Conservation (phyloP, 2,113 vertebrate genomes). For the Ramphastos sulfuratus region DNA sequence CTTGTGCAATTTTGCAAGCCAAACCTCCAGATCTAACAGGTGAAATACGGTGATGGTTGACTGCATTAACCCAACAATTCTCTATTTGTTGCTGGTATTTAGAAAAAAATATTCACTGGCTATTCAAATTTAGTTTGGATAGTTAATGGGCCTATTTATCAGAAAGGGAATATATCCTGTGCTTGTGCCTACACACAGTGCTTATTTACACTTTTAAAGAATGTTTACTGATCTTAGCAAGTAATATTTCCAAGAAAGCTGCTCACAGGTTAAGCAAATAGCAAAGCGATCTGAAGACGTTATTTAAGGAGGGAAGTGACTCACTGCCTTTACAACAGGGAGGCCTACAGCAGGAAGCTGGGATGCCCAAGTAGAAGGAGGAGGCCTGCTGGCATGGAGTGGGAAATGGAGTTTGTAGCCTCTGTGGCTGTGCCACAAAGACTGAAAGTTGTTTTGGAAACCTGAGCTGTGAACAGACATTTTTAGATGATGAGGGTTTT, state of each 20-base stretch:
- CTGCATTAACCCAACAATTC: not conserved
- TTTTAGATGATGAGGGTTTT: accelerated
- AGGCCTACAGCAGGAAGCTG: not conserved
- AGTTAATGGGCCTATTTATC: not conserved
- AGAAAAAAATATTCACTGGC: not conserved
- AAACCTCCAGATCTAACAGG: not conserved
- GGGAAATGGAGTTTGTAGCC: not conserved
- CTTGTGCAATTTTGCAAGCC: not conserved
- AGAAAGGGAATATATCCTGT: not conserved
- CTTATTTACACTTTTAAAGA: slow-evolving; percentile 36
- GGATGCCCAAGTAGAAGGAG: not conserved
- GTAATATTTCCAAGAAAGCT: slow-evolving; percentile 28
- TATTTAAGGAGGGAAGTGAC: slow-evolving; percentile 32
- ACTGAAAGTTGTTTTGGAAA: not conserved
- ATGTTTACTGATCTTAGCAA: slow-evolving; percentile 33
- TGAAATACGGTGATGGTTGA: not conserved
- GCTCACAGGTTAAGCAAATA: slow-evolving; percentile 33
- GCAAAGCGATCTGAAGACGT: not conserved
- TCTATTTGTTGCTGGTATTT: not conserved
- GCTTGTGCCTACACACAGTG: not conserved
- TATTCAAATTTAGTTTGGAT: not conserved
- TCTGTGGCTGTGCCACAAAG: accelerated
- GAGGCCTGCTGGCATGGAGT: accelerated
- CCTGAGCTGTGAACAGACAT: not conserved
- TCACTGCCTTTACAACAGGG: not conserved